phyloP scores from a whole-genome alignment of 2,888 invertebrate genomes.

The Periphyllus acericola region DNA sequence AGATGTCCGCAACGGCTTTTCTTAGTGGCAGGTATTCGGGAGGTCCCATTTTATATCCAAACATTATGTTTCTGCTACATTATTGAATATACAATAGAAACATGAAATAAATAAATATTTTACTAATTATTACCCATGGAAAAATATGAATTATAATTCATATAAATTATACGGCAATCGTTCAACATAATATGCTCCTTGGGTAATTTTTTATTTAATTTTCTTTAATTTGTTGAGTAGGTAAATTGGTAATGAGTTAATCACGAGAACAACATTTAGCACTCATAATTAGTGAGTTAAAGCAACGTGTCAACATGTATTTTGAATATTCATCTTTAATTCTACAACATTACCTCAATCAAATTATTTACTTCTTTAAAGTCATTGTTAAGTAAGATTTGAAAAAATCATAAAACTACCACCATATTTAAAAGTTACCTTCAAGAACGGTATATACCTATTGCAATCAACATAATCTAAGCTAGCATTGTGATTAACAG shows the following conservation, averaged over 20 bases:
- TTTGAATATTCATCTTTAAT: background rate
- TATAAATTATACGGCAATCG: background rate
- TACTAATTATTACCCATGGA: background rate
- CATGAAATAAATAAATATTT: too few species aligned
- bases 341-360: background rate
- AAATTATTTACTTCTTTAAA: constrained; percentile 31
- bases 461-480: constrained; percentile 66
- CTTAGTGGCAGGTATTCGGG: too few species aligned
- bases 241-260: background rate
- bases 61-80: background rate
- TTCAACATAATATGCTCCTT: background rate
- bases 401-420: constrained; percentile 35
- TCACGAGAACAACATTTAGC: background rate
- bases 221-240: background rate
- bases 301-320: background rate
- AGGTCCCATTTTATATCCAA: too few species aligned
- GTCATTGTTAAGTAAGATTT: constrained; percentile 23
- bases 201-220: background rate
- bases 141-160: background rate
- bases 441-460: constrained; percentile 66
- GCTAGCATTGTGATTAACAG: constrained; percentile 66
- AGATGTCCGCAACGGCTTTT: too few species aligned
- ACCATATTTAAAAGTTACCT: constrained; percentile 64
- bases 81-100: background rate
- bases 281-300: background rate